Conservation (phyloP, 2,113 vertebrate genomes). For the Halcyon senegalensis region DNA sequence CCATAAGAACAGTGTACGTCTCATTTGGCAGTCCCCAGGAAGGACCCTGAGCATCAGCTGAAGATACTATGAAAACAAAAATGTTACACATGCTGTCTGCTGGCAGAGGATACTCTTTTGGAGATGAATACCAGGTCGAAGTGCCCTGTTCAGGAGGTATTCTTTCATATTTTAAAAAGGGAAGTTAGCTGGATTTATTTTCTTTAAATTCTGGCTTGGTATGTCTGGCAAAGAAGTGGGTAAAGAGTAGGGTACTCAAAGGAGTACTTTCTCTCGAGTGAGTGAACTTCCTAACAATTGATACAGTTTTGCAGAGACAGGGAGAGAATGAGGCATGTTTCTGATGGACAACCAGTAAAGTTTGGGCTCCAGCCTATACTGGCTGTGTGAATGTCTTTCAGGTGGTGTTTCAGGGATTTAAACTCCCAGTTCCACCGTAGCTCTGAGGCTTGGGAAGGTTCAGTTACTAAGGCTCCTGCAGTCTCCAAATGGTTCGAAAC, state of each 20-base stretch:
- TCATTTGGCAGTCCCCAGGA: neutral
- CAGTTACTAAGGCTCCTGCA: neutral
- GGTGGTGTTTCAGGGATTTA: neutral
- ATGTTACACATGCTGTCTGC: accelerated
- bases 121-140: neutral
- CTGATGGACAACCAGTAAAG: neutral
- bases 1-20: neutral
- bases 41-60: neutral
- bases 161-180: neutral
- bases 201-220: neutral
- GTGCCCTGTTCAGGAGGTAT: neutral
- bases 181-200: neutral
- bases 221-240: neutral
- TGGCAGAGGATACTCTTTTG: neutral
- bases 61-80: neutral
- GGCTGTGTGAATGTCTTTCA: neutral
- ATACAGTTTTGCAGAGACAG: neutral
- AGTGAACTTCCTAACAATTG: neutral
- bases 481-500: neutral
- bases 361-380: neutral
- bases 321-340: neutral
- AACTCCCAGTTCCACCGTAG: neutral
- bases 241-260: neutral
- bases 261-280: neutral
- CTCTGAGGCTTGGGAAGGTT: neutral